Evolutionary conservation across 1,140 invertebrate species (phyloP).

Genomic region (Trachymyrmex septentrionalis): DNA sequence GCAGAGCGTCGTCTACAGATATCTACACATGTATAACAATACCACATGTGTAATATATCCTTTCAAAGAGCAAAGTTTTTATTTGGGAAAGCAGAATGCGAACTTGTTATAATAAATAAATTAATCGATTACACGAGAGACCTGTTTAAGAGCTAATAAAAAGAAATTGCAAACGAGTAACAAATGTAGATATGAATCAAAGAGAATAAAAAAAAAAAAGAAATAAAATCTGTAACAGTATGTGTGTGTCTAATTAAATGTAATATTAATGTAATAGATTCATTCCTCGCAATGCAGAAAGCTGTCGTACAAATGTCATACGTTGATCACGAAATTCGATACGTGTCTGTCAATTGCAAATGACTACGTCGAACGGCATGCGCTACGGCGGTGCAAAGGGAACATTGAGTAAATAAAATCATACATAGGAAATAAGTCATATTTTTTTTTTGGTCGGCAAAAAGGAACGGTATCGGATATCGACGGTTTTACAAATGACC

Average conservation of each 20-base stretch:
- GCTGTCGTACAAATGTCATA: constrained; percentile 19
- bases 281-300: background rate
- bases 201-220: background rate
- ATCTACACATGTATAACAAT: constrained; percentile 2
- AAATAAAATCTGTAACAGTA: background rate
- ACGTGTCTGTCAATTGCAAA: constrained; percentile 33
- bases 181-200: background rate
- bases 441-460: constrained; percentile 33
- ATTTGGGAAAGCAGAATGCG: background rate
- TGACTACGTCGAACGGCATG: constrained; percentile 15
- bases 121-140: background rate
- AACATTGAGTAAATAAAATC: constrained; percentile 56
- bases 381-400: background rate
- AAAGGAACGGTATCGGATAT: constrained; percentile 44
- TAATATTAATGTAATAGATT: constrained; percentile 1
- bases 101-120: constrained; percentile 23
- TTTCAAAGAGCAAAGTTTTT: constrained; percentile 1
- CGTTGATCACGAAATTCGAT: constrained; percentile 59
- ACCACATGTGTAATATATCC: background rate
- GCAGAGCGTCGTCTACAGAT: constrained; percentile 36
- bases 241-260: constrained; percentile 38
- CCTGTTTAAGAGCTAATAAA: background rate
- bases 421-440: constrained; percentile 50
- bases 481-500: constrained; percentile 58
- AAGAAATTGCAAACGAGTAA: background rate